These are phyloP conservation scores for Oryctes rhinoceros DNA, from an alignment of 1,140 invertebrate genomes.

Conservation along the genomic window DNA sequence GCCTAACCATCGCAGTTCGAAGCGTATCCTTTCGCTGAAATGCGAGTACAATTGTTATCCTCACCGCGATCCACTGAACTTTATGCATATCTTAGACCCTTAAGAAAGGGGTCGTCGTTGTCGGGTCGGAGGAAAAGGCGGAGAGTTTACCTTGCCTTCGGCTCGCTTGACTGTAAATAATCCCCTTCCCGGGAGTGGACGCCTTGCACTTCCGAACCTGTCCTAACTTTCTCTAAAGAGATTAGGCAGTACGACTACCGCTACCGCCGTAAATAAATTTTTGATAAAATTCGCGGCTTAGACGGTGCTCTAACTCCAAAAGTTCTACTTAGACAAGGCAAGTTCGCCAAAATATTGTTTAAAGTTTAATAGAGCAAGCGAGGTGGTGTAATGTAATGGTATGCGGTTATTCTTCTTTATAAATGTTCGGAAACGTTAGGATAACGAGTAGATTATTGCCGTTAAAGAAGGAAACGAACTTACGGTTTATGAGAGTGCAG, in stretches of 20 bases:
- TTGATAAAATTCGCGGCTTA: constrained; percentile 18
- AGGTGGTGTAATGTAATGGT: not conserved
- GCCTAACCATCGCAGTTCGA: not conserved
- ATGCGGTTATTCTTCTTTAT: not conserved
- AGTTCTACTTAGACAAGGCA: not conserved
- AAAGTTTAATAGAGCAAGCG: not conserved
- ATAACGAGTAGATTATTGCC: too few relatives aligned
- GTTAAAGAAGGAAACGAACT: too few relatives aligned
- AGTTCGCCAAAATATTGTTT: not conserved
- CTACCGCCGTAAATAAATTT: not conserved
- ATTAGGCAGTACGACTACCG: not conserved
- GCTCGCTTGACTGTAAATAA: constrained; percentile 2
- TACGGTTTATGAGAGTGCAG: too few relatives aligned
- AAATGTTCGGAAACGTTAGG: too few relatives aligned
- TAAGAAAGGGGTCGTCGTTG: not conserved
- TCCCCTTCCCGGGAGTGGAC: constrained; percentile 4
- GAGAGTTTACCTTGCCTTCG: not conserved
- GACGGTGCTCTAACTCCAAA: not conserved
- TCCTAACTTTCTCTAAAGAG: constrained; percentile 12
- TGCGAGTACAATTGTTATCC: not conserved
- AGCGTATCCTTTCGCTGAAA: not conserved
- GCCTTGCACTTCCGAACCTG: constrained; percentile 7
- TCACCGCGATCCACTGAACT: not conserved
- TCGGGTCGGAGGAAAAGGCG: not conserved
- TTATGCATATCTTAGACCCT: constrained; percentile 11